These are phyloP conservation scores for Cromileptes altivelis DNA, from an alignment of 2,113 vertebrate species.

Conservation along the genomic window DNA sequence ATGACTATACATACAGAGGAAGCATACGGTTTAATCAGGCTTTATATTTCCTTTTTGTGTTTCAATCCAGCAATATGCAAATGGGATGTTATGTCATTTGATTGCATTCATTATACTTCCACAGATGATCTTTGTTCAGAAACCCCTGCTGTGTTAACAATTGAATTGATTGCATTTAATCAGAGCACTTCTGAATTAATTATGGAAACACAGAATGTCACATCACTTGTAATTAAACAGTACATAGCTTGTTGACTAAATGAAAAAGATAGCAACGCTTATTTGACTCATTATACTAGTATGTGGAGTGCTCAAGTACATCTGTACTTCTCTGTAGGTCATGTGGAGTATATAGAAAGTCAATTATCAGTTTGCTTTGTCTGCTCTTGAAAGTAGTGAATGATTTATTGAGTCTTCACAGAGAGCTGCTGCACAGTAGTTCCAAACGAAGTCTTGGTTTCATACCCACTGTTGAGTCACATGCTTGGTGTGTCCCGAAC, in stretches of 20 bases:
- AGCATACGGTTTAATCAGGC: constrained; percentile 46
- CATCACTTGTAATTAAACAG: constrained; percentile 75
- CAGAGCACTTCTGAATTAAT: constrained; percentile 81
- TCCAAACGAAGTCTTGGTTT: background rate
- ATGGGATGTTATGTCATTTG: constrained; percentile 72
- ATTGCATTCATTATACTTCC: constrained; percentile 75
- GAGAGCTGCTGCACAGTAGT: constrained; percentile 27
- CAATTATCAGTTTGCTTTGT: constrained; percentile 1
- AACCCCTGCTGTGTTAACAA: constrained; percentile 73
- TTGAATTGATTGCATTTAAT: constrained; percentile 82
- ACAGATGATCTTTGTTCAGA: constrained; percentile 75
- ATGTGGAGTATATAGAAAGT: constrained; percentile 3
- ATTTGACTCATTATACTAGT: constrained; percentile 47
- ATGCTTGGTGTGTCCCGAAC: background rate
- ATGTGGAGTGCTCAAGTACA: constrained; percentile 33
- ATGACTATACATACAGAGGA: background rate
- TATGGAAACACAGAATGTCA: constrained; percentile 75
- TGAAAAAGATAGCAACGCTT: constrained; percentile 50
- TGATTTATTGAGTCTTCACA: constrained; percentile 21
- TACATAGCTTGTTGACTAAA: constrained; percentile 73
- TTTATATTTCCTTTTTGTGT: constrained; percentile 37
- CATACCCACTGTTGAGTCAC: background rate
- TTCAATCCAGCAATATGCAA: constrained; percentile 63
- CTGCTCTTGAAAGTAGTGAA: constrained; percentile 14
- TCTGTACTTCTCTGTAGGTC: constrained; percentile 27